These are phyloP conservation scores for Phaetusa simplex DNA, from an alignment of 2,113 vertebrate genomes.

Conservation along the genomic window DNA sequence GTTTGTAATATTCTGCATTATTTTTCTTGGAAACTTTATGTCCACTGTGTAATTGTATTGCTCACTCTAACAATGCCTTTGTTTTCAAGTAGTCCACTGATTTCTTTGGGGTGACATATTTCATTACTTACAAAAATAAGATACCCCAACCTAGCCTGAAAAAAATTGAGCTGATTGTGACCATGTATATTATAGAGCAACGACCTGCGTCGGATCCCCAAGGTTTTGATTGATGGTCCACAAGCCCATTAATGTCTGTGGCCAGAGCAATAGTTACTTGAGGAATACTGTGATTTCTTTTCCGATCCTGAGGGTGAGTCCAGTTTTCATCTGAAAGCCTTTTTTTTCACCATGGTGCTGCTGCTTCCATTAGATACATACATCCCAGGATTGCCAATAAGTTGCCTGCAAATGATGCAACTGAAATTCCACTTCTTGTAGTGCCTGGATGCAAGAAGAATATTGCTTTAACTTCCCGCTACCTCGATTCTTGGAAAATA, in stretches of 20 bases:
- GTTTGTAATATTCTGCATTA: neutral
- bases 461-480: neutral
- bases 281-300: neutral
- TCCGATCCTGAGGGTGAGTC: neutral
- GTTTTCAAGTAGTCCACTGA: neutral
- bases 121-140: neutral
- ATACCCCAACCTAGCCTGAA: neutral
- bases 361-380: neutral
- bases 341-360: neutral
- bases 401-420: neutral
- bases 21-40: neutral
- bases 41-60: neutral
- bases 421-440: neutral
- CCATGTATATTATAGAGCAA: neutral
- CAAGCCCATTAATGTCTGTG: neutral
- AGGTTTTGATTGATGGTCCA: neutral
- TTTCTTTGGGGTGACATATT: neutral
- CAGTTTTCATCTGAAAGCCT: neutral
- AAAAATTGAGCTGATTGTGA: neutral
- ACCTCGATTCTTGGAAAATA: neutral
- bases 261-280: neutral
- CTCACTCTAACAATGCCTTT: neutral
- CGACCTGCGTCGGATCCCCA: neutral
- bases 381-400: neutral
- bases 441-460: neutral